phyloP scores from a whole-genome alignment of 2,888 invertebrate genomes.

The Bimastos eiseni region DNA sequence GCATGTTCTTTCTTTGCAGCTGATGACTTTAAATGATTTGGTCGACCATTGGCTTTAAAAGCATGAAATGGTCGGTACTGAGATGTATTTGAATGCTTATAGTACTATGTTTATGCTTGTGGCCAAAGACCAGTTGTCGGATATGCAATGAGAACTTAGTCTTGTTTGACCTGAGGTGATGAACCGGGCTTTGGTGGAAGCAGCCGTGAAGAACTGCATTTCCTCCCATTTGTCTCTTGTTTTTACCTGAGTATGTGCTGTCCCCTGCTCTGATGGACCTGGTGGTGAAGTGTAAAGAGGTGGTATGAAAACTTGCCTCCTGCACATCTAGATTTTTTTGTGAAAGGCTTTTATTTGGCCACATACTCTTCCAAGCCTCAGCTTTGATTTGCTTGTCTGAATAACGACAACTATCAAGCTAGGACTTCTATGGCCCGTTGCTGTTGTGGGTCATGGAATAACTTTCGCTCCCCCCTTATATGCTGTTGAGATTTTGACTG shows the following conservation, averaged over 20 bases:
- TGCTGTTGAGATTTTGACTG: no score
- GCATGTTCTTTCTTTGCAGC: background rate
- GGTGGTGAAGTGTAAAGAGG: background rate
- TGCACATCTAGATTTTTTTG: background rate
- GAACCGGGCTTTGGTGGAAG: background rate
- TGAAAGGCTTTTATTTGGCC: background rate
- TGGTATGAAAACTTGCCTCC: background rate
- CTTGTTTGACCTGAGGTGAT: background rate
- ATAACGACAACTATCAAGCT: no score
- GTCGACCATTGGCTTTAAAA: background rate
- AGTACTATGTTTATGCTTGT: background rate
- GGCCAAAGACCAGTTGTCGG: background rate
- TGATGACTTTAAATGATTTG: background rate
- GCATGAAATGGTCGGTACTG: background rate
- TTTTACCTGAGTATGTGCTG: background rate
- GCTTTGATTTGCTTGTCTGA: background rate
- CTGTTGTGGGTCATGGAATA: no score
- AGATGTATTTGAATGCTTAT: background rate
- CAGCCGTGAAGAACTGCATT: background rate
- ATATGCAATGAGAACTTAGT: background rate
- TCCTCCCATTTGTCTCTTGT: background rate
- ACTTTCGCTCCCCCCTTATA: no score
- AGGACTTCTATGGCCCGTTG: no score
- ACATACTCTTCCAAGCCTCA: background rate
- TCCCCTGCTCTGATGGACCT: background rate